phyloP scores from a whole-genome alignment of 2,113 vertebrate genomes.

The Sinosuthora webbiana region DNA sequence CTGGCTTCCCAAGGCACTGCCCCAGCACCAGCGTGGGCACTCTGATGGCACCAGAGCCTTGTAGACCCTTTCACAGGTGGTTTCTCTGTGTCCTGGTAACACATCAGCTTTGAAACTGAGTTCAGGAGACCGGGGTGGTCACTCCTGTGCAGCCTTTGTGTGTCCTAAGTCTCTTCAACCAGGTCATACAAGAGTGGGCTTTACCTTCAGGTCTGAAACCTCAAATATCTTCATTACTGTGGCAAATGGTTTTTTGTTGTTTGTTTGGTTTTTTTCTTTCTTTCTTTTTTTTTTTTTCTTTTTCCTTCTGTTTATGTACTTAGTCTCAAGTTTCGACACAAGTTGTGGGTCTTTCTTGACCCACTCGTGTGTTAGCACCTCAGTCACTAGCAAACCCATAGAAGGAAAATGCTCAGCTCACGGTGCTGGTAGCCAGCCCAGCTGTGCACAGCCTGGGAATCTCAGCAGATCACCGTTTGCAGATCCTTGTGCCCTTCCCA shows the following conservation, averaged over 20 bases:
- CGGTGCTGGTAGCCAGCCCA: neutral
- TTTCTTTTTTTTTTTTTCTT: too few species aligned
- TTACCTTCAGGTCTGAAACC: neutral
- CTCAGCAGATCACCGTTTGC: neutral
- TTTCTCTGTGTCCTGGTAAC: neutral
- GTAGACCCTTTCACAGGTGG: rapidly evolving
- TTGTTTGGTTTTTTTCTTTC: too few species aligned
- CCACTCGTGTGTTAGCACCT: neutral
- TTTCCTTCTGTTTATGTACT: rapidly evolving
- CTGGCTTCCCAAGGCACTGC: neutral
- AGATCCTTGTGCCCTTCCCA: neutral
- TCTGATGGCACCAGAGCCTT: neutral
- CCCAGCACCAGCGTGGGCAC: too few species aligned
- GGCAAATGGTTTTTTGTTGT: too few species aligned
- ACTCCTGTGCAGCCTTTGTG: neutral
- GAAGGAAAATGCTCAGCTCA: neutral
- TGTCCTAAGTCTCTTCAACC: neutral
- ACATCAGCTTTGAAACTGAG: neutral
- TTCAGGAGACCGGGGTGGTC: neutral
- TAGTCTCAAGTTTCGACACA: neutral
- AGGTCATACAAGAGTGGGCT: neutral
- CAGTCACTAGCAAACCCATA: rapidly evolving
- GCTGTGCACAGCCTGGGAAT: neutral
- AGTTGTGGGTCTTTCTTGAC: neutral
- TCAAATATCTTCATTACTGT: neutral